Evolutionary conservation across 64 coral and sea anemone genomes (phyloP).

Genomic region (Dendronephthya gigantea): DNA sequence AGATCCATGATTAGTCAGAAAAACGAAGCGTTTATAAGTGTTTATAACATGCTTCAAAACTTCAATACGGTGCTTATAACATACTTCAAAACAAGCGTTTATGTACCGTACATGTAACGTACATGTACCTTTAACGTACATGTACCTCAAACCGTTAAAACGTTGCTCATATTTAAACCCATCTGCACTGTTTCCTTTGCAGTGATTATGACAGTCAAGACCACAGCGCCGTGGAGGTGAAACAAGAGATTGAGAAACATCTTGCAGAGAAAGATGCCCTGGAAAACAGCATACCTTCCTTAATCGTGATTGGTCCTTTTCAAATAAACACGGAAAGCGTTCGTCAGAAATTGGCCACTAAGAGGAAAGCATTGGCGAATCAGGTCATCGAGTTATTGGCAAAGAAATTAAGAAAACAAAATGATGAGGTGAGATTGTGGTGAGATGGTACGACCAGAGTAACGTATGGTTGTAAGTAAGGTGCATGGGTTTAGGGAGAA

Average conservation of each 20-base stretch:
- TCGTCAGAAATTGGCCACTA: slow-evolving; percentile 71
- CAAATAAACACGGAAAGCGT: slow-evolving; percentile 75
- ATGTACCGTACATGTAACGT: no score
- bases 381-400: slow-evolving; percentile 90
- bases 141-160: no score
- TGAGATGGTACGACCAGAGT: no score
- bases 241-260: slow-evolving; percentile 92
- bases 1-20: no score
- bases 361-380: slow-evolving; percentile 75
- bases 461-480: no score
- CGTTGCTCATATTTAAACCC: no score
- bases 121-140: no score
- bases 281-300: slow-evolving; percentile 77
- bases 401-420: slow-evolving; percentile 85
- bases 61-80: no score
- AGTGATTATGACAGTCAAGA: slow-evolving; percentile 90
- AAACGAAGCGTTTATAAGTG: no score
- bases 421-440: slow-evolving; percentile 77
- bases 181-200: background rate
- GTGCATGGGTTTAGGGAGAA: no score
- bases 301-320: slow-evolving; percentile 80
- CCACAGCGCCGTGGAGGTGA: slow-evolving; percentile 78
- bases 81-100: no score
- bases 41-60: no score
- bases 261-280: slow-evolving; percentile 73